phyloP scores from a whole-genome alignment of 2,113 vertebrate genomes.

The Triplophysa rosa region DNA sequence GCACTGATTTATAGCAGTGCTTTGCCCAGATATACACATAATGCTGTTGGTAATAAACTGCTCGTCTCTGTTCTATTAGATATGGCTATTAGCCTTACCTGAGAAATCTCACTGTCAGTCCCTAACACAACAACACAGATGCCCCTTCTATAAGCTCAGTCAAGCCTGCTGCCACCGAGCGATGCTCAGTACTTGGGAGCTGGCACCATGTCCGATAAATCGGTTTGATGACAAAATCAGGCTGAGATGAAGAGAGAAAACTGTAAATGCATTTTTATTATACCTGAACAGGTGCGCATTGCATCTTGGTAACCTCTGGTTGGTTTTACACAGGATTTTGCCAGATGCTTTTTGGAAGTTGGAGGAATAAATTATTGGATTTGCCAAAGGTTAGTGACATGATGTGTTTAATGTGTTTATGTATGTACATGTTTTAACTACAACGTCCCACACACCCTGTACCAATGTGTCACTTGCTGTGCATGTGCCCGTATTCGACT shows the following conservation, averaged over 20 bases:
- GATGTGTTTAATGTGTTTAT: not conserved
- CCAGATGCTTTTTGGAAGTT: no score
- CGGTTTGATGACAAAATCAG: not conserved
- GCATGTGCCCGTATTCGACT: constrained; percentile 36
- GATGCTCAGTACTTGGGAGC: not conserved
- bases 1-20: constrained; percentile 20
- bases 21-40: constrained; percentile 14
- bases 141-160: constrained; percentile 26
- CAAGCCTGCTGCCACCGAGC: not conserved
- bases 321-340: no score
- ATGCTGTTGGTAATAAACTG: constrained; percentile 19
- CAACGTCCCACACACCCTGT: not conserved
- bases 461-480: constrained; percentile 35
- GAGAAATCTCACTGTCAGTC: constrained; percentile 16
- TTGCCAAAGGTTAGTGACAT: no score
- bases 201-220: constrained; percentile 1
- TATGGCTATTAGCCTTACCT: not conserved
- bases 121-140: constrained; percentile 5
- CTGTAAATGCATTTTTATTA: no score
- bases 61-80: constrained; percentile 27
- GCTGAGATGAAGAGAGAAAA: not conserved
- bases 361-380: no score
- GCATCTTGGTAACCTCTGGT: no score
- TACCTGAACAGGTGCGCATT: no score
- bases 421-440: not conserved